Base-by-base conservation (phyloP, 2,888 invertebrate genomes). In the Drosophila austrosaltans region DNA sequence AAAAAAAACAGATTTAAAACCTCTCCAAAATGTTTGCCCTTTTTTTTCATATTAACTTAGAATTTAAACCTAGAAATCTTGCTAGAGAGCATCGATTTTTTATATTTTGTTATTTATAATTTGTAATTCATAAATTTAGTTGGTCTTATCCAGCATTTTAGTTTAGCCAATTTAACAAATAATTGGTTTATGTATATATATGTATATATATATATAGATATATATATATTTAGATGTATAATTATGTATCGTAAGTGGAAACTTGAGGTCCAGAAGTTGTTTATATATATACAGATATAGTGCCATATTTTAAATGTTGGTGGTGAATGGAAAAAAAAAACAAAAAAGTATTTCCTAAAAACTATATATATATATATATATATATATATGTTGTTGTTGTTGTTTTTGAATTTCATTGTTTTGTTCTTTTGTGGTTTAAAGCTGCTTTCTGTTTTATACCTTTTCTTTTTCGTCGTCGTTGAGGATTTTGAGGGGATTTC, bases 241-340 rank as follows among this genome's bases (percentile, higher is more conserved):
- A 70, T 61, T 57, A 79, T 48, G 56, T 56, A 69, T 79, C 72
- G 64, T 76, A 78, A 78, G 81, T 83, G 83, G 83, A 87, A 77
- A 77, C 82, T 78, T 86, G 85, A 86, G 85, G 85, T 86, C 85
- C 85, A 86, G 83, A 86, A 86, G 85, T 87, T 86, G 88, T 67
- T 75, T 53, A 74, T 74, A 48, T 48, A 48, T 48, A 22, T 74
- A 69, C 74, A 69, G 40, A 61, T 74, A 39, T 74, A 36, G 73
- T 73, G 73, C 63, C 68, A 42, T 48, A 48, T 48, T 48, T 48
- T 12, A 25, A 48, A 25, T 48, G 12, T 48, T 48, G 48, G 48
- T 48, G 48, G 25, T 48, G 48, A 48, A 48, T 48, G 48, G 10
- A 25, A 48, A 36, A 57, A 22, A 36, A 7, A 20, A 36, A 7